Conservation (phyloP, 2,797 vertebrate species). For the Labroides dimidiatus region DNA sequence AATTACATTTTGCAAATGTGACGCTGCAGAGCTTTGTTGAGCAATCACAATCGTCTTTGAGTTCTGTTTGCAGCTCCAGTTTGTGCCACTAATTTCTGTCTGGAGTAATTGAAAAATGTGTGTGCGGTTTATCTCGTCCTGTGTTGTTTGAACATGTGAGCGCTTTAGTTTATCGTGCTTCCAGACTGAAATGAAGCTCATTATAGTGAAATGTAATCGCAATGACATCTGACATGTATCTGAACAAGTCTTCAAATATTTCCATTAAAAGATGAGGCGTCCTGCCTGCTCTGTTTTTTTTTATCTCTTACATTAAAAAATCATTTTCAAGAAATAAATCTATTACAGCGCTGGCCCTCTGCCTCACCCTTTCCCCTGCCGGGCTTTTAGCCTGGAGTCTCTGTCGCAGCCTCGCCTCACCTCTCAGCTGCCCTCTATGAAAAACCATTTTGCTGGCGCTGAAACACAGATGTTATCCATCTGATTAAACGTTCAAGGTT, state of each 20-base stretch:
- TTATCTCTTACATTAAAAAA: constrained; percentile 29
- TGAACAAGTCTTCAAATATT: constrained; percentile 1
- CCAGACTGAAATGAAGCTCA: not conserved
- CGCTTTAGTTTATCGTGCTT: constrained; percentile 17
- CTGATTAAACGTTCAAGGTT: constrained; percentile 82
- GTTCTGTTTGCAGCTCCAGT: constrained; percentile 29
- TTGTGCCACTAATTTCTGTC: constrained; percentile 31
- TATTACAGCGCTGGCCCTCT: constrained; percentile 51
- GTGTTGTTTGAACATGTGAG: constrained; percentile 33
- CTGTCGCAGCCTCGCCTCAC: constrained; percentile 46
- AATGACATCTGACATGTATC: constrained; percentile 11
- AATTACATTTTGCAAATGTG: constrained; percentile 65
- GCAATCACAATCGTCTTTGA: constrained; percentile 33
- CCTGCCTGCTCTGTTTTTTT: constrained; percentile 8
- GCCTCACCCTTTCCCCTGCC: constrained; percentile 51
- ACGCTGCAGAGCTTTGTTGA: constrained; percentile 54
- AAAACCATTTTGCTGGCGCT: constrained; percentile 72
- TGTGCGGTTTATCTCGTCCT: not conserved
- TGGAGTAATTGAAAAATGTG: constrained; percentile 53
- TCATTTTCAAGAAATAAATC: constrained; percentile 54
- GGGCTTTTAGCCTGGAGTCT: constrained; percentile 66
- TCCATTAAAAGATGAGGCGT: not conserved
- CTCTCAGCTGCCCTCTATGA: constrained; percentile 61
- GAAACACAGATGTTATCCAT: constrained; percentile 82
- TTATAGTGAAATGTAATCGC: constrained; percentile 26